These are phyloP conservation scores for Pocota personata DNA, from an alignment of 2,888 invertebrate genomes.

Conservation along the genomic window DNA sequence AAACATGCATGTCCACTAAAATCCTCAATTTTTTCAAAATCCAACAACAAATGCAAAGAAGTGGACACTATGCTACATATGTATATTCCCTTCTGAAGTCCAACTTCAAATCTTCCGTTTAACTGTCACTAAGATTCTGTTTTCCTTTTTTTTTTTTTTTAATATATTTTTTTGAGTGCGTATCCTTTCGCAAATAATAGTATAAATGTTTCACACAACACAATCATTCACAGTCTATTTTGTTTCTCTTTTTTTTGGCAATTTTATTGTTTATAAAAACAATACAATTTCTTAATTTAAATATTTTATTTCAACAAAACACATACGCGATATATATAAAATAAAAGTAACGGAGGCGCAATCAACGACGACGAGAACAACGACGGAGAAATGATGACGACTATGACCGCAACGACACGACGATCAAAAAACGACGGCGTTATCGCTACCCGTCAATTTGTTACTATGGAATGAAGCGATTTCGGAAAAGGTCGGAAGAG, in stretches of 20 bases:
- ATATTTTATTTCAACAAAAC: background rate
- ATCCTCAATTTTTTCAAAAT: too few species aligned
- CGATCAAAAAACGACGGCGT: conserved; percentile 58
- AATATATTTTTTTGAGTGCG: background rate
- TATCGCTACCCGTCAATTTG: conserved; percentile 70
- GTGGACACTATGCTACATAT: too few species aligned
- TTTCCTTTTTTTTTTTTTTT: background rate
- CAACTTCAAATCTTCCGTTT: background rate
- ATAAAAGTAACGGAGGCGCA: conserved; percentile 5
- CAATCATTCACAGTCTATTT: background rate
- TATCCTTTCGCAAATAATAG: conserved; percentile 37
- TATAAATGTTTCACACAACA: conserved; percentile 15
- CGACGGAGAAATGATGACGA: conserved; percentile 57
- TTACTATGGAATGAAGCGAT: conserved; percentile 69
- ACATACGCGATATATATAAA: background rate
- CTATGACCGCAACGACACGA: conserved; percentile 41
- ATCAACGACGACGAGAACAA: conserved; percentile 12
- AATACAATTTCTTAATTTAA: background rate
- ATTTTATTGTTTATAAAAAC: too few species aligned
- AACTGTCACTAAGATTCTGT: background rate
- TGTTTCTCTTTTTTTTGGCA: background rate
- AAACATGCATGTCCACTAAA: too few species aligned
- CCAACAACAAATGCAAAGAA: too few species aligned
- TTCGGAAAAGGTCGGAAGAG: conserved; percentile 67
- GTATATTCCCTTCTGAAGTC: background rate